Conservation (phyloP, 2,888 invertebrate species). For the Dasysyrphus tricinctus region DNA sequence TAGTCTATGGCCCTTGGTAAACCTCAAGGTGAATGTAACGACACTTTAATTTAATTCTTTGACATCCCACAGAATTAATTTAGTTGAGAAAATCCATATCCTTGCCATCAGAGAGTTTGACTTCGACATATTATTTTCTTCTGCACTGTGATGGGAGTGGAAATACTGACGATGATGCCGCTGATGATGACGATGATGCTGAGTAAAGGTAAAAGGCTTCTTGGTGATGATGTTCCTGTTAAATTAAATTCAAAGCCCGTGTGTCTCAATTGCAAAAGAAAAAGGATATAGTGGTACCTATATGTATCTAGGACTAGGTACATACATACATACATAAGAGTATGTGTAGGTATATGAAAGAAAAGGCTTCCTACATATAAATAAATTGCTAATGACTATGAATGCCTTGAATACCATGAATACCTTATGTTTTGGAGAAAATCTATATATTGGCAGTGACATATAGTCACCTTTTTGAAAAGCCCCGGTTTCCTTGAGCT, state of each 20-base stretch:
- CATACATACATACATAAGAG: no score
- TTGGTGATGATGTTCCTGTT: slow-evolving; percentile 4
- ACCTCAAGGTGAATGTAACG: slow-evolving; percentile 59
- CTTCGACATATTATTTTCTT: slow-evolving; percentile 29
- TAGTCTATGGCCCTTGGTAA: slow-evolving; percentile 46
- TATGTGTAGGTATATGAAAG: background rate
- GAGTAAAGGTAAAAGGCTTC: background rate
- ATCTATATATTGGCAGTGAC: slow-evolving; percentile 40
- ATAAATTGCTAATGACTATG: slow-evolving; percentile 68
- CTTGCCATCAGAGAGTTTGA: slow-evolving; percentile 2
- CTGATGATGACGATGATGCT: background rate
- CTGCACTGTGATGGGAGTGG: background rate
- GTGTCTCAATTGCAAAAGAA: slow-evolving; percentile 20
- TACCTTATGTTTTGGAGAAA: slow-evolving; percentile 37
- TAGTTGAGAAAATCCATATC: slow-evolving; percentile 28
- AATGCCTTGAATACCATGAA: slow-evolving; percentile 65
- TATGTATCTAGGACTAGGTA: background rate
- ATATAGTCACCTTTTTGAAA: slow-evolving; percentile 17
- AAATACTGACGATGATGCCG: background rate
- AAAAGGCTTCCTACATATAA: slow-evolving; percentile 30
- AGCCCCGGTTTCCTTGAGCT: slow-evolving; percentile 4
- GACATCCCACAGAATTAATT: slow-evolving; percentile 66
- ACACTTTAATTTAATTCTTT: slow-evolving; percentile 66
- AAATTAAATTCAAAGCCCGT: slow-evolving; percentile 14
- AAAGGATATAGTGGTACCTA: background rate